Evolutionary conservation across 2,113 vertebrate species (phyloP).

Genomic region (Tupaia chinensis): DNA sequence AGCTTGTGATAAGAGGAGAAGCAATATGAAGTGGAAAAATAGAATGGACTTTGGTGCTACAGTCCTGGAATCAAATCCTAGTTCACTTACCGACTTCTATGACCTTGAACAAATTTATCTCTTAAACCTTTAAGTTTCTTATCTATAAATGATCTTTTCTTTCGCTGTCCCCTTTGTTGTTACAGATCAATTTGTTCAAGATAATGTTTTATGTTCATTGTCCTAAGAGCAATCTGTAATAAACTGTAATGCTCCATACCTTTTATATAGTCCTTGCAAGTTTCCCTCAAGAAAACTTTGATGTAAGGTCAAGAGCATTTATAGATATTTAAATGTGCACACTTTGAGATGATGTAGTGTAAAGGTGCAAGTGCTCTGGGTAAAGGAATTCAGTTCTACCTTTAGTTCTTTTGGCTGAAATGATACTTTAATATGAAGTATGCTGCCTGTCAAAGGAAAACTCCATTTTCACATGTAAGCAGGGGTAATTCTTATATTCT

Average conservation of each 20-base stretch:
- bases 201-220: background rate
- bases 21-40: background rate
- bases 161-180: background rate
- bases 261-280: slow-evolving; percentile 33
- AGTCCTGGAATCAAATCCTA: background rate
- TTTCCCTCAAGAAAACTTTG: background rate
- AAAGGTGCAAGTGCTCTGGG: background rate
- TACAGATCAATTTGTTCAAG: background rate
- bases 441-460: background rate
- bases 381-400: slow-evolving; percentile 33
- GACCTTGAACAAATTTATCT: background rate
- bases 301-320: slow-evolving; percentile 23
- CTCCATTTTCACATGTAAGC: background rate
- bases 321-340: slow-evolving; percentile 4
- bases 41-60: background rate
- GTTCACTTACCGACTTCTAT: background rate
- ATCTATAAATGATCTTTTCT: background rate
- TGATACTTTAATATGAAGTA: slow-evolving; percentile 55
- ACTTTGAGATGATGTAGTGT: slow-evolving; percentile 17
- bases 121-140: slow-evolving; percentile 1
- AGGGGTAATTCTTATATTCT: slow-evolving; percentile 9
- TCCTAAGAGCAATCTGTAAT: slow-evolving; percentile 38
- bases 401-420: slow-evolving; percentile 11
- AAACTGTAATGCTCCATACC: background rate
- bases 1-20: background rate